Evolutionary conservation across 2,888 invertebrate genomes (phyloP).

Genomic region (Cremastinae sp.): DNA sequence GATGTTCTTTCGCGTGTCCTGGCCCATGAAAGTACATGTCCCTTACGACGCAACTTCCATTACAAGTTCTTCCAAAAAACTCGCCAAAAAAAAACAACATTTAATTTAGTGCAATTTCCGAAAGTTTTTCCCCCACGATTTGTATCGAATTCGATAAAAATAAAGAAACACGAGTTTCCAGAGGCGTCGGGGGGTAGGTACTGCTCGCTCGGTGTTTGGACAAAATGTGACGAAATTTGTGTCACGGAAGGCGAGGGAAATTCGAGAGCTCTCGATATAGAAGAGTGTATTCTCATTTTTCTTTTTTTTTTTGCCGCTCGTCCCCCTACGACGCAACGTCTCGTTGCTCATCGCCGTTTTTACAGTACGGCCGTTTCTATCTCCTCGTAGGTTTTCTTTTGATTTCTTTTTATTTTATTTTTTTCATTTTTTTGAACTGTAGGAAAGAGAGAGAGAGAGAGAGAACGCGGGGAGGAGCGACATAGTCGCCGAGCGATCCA

Average conservation of each 20-base stretch:
- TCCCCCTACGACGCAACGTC: conserved; percentile 15
- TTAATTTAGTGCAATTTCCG: conserved; percentile 22
- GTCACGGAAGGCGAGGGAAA: background rate
- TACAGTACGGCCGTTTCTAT: conserved; percentile 26
- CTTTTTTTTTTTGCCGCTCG: conserved; percentile 7
- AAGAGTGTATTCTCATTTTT: conserved; percentile 36
- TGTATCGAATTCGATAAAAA: too few relatives aligned
- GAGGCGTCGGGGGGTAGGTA: too few relatives aligned
- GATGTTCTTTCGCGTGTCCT: conserved; percentile 2
- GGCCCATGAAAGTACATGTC: conserved; percentile 16
- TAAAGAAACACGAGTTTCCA: too few relatives aligned
- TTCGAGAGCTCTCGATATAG: background rate
- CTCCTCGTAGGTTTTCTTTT: too few relatives aligned
- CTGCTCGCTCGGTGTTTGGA: too few relatives aligned
- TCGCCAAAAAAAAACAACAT: conserved; percentile 1
- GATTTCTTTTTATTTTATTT: too few relatives aligned
- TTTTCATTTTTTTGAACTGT: background rate
- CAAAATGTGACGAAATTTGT: too few relatives aligned
- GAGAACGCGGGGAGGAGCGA: conserved; percentile 4
- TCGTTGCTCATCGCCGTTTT: conserved; percentile 14
- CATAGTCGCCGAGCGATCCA: conserved; percentile 46
- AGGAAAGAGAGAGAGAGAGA: conserved; percentile 6
- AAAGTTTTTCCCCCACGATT: too few relatives aligned
- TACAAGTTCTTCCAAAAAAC: background rate
- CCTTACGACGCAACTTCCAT: background rate